Conservation (phyloP, 2,113 vertebrate genomes). For the Caretta caretta region DNA sequence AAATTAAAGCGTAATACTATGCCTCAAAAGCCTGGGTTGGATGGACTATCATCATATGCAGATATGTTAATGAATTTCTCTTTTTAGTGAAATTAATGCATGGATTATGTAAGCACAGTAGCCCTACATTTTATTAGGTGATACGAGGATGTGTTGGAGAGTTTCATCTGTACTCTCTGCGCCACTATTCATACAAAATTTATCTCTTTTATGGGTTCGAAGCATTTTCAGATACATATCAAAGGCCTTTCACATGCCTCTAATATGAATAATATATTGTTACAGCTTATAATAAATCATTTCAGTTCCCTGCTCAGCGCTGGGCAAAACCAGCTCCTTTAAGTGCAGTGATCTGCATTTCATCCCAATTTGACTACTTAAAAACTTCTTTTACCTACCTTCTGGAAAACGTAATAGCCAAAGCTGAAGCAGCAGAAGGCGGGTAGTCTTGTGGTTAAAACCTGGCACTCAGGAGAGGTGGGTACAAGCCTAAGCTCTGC, state of each 20-base stretch:
- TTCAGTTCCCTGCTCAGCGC: constrained; percentile 5
- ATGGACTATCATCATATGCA: not conserved
- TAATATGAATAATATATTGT: constrained; percentile 78
- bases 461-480: not conserved
- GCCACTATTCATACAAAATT: constrained; percentile 77
- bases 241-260: constrained; percentile 75
- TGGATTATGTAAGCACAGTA: not conserved
- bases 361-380: fast-evolving
- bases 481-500: not conserved
- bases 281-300: constrained; percentile 81
- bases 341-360: not conserved
- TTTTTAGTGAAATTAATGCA: constrained; percentile 66
- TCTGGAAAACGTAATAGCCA: not conserved
- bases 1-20: fast-evolving
- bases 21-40: not conserved
- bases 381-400: not conserved
- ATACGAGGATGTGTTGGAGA: constrained; percentile 58
- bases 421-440: not conserved
- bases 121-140: constrained; percentile 9
- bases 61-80: constrained; percentile 41
- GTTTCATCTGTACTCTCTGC: constrained; percentile 55
- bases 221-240: constrained; percentile 80
- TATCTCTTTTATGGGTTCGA: constrained; percentile 77
- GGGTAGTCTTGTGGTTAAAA: fast-evolving
- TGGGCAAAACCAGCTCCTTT: constrained; percentile 32